Conservation (phyloP, 2,888 invertebrate genomes). For the Ecliptopera silaceata region DNA sequence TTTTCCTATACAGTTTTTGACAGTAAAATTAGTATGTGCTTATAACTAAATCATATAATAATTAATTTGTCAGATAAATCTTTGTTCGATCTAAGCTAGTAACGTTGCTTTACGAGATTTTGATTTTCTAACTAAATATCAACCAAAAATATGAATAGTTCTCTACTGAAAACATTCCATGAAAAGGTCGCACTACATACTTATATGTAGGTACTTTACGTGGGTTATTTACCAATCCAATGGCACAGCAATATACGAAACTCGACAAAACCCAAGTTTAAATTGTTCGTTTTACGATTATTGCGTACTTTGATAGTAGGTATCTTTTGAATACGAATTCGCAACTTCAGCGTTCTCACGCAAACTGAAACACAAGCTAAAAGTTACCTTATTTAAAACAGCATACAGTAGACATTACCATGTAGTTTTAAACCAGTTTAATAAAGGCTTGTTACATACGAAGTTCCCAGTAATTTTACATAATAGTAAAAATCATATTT, state of each 20-base stretch:
- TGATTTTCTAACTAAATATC: no score
- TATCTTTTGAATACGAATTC: constrained; percentile 76
- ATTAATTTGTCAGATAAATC: no score
- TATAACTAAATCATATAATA: no score
- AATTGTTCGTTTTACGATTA: constrained; percentile 76
- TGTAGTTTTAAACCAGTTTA: constrained; percentile 27
- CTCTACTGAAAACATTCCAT: background rate
- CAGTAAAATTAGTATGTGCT: no score
- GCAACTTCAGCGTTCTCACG: constrained; percentile 61
- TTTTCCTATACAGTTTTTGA: no score
- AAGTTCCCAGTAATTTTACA: constrained; percentile 53
- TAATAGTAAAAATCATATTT: constrained; percentile 60
- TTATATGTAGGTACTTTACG: constrained; percentile 19
- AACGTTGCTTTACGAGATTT: no score
- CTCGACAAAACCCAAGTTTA: constrained; percentile 71
- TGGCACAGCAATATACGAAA: constrained; percentile 58
- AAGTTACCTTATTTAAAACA: background rate
- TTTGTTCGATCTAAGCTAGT: no score
- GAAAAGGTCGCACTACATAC: background rate
- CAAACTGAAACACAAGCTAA: constrained; percentile 43
- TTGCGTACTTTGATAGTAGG: constrained; percentile 69
- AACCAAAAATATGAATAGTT: no score
- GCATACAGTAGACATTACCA: constrained; percentile 27
- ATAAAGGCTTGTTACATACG: constrained; percentile 45
- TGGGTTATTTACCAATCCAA: constrained; percentile 50